Evolutionary conservation across 2,113 vertebrate species (phyloP), one percentile per base, ranked within the genome.

Genomic region (Osmerus mordax): DNA sequence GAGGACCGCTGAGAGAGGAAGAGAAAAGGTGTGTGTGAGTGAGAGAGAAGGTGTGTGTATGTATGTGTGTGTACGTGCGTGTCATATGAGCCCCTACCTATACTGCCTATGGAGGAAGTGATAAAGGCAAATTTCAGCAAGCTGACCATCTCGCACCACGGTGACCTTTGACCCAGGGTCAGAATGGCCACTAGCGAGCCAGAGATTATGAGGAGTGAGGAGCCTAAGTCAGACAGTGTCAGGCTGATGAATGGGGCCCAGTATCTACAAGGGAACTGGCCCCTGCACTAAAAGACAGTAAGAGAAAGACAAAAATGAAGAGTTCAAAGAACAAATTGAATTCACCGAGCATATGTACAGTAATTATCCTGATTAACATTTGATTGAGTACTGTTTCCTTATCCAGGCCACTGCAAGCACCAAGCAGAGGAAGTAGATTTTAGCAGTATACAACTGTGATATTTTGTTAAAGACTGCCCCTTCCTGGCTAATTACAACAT

Each of bases 121-220:
- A 93, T 88, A 78, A 92, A 92, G 67, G 90, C 81, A 61, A 92
- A 92, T 78, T 93, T 93, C n/a, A 93, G 85, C 80, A 93, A 79
- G 76, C 89, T 91, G 83, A 92, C 90, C 1, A 89, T 69, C 77
- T 93, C 89, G 75, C 92, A 93, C 92, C 91, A 93, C 0, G 91
- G 90, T 15, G 92, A 92, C 21, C 58, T 83, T 78, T 93, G 90
- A 83, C 89, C 90, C 28, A 81, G 83, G 0, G 81, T 88, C 62
- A 92, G 67, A 14, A 91, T 70, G 52, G 90, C 89, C 55, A 92
- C 13, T 60, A 92, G 71, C 36, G 92, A 92, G 66, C 89, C 74
- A 3, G 83, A 88, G 63, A 88, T 90, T 58, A 93, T 88, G 59
- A 93, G 75, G 21, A 86, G 36, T 2, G 90, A 89, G 71, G 86